These are phyloP conservation scores for Loriculus beryllinus DNA, from an alignment of 2,797 vertebrate genomes.

Conservation along the genomic window DNA sequence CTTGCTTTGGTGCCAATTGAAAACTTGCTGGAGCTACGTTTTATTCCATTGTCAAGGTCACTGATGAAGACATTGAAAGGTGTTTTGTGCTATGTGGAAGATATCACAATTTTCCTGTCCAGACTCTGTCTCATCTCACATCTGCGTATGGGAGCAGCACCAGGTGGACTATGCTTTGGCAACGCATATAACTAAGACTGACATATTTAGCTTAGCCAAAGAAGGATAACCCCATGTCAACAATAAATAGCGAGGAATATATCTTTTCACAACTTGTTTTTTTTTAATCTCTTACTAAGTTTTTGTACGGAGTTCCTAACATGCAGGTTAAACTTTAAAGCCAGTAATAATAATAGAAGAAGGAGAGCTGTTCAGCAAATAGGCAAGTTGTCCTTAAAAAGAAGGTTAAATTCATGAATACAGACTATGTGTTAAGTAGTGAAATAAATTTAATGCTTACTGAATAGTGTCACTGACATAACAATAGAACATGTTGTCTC, in stretches of 20 bases:
- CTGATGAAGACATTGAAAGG: neutral
- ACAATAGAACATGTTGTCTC: conserved; percentile 46
- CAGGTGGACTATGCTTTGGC: neutral
- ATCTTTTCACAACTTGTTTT: neutral
- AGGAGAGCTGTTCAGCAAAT: conserved; percentile 1
- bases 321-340: conserved; percentile 30
- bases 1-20: neutral
- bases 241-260: neutral
- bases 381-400: conserved; percentile 60
- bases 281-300: neutral
- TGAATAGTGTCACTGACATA: conserved; percentile 38
- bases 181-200: neutral
- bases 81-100: neutral
- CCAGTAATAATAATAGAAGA: conserved; percentile 23
- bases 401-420: conserved; percentile 56
- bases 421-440: conserved; percentile 27
- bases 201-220: neutral
- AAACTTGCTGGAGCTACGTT: neutral
- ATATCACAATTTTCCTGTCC: neutral
- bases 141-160: neutral
- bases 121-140: neutral
- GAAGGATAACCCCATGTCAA: neutral
- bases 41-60: neutral
- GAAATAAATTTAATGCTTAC: conserved; percentile 41
- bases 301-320: neutral